These are phyloP conservation scores for Nemotelus pantherinus DNA, from an alignment of 2,888 invertebrate species.

Conservation along the genomic window DNA sequence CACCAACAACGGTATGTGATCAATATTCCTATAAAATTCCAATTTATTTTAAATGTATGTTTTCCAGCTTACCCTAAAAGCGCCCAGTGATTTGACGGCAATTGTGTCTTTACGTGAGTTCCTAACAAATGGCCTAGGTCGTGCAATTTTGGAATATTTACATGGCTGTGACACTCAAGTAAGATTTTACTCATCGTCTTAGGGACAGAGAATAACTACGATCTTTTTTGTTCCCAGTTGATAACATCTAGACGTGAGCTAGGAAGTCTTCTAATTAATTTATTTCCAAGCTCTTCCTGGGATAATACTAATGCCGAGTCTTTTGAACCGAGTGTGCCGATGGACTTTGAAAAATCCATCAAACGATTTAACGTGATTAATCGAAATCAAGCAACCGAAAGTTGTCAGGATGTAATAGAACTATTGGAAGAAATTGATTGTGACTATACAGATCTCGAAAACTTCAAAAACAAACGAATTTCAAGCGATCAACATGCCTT, in stretches of 20 bases:
- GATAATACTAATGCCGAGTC: slow-evolving; percentile 53
- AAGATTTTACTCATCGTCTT: slow-evolving; percentile 42
- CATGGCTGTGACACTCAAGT: slow-evolving; percentile 60
- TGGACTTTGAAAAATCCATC: slow-evolving; percentile 17
- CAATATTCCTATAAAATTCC: not conserved
- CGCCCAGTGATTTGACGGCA: slow-evolving; percentile 62
- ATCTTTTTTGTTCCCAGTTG: slow-evolving; percentile 55
- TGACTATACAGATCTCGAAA: slow-evolving; percentile 25
- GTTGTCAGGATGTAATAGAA: not conserved
- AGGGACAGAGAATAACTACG: not conserved
- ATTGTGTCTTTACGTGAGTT: slow-evolving; percentile 62
- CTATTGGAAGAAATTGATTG: not conserved
- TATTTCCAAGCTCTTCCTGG: slow-evolving; percentile 64
- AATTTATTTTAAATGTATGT: not conserved
- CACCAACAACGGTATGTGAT: slow-evolving; percentile 7
- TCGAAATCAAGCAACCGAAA: not conserved
- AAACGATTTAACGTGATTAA: not conserved
- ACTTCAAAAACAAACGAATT: slow-evolving; percentile 54
- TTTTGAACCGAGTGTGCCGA: slow-evolving; percentile 22
- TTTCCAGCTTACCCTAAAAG: slow-evolving; percentile 59
- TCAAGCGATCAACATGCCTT: slow-evolving; percentile 61
- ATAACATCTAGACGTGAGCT: slow-evolving; percentile 61
- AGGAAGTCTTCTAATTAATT: slow-evolving; percentile 61
- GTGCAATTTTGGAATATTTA: slow-evolving; percentile 60
- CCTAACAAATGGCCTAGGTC: slow-evolving; percentile 61